phyloP scores from a whole-genome alignment of 2,888 invertebrate species.

The Adineta ricciae region DNA sequence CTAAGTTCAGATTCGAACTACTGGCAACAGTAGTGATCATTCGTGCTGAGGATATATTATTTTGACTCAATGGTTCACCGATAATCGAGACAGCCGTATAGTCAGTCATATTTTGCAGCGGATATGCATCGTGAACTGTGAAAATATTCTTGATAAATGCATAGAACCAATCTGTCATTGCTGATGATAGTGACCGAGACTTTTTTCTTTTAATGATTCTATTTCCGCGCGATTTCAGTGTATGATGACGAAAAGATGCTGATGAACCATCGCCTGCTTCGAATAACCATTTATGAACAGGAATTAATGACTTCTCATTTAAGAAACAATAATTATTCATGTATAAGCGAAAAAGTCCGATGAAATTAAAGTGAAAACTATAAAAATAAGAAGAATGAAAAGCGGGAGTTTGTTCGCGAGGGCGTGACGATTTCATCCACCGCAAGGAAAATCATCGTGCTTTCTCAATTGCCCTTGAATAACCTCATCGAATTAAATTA shows the following conservation, averaged over 20 bases:
- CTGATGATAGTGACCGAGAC: neutral
- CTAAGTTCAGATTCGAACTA: neutral
- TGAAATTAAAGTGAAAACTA: neutral
- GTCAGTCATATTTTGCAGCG: too few species aligned
- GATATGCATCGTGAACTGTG: neutral
- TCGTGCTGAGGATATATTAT: neutral
- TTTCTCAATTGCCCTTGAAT: too few species aligned
- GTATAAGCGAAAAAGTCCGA: neutral
- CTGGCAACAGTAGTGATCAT: neutral
- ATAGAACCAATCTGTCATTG: neutral
- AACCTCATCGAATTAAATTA: too few species aligned
- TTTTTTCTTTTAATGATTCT: neutral
- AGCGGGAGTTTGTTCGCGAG: neutral
- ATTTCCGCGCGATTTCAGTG: neutral
- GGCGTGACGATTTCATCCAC: too few species aligned
- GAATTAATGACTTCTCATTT: neutral
- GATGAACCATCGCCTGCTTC: neutral
- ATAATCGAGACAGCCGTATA: neutral
- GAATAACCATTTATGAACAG: neutral
- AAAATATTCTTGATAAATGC: neutral
- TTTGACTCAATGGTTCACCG: too few species aligned
- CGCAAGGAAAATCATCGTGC: too few species aligned
- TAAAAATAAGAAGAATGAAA: neutral
- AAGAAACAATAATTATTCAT: neutral
- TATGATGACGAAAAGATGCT: neutral